Evolutionary conservation across 2,113 vertebrate genomes (phyloP).

Genomic region (Vanacampus margaritifer): DNA sequence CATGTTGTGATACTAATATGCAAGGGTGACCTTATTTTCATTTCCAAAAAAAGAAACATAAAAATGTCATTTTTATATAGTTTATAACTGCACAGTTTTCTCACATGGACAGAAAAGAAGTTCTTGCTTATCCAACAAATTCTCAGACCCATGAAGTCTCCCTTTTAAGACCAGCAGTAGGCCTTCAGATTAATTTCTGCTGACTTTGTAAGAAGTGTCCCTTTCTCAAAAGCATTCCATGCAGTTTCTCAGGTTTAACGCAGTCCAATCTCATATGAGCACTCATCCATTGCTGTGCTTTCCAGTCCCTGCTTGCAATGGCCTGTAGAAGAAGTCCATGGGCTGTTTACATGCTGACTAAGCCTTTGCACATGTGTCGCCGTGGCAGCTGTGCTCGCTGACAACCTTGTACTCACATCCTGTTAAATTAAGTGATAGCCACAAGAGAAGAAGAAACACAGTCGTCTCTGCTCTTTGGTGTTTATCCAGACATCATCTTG

Average conservation of each 20-base stretch:
- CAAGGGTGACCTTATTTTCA: background rate
- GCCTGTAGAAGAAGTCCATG: conserved; percentile 37
- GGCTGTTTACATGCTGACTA: conserved; percentile 66
- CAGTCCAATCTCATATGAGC: conserved; percentile 44
- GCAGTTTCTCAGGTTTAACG: conserved; percentile 54
- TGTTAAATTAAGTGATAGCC: conserved; percentile 57
- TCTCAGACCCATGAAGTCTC: conserved; percentile 51
- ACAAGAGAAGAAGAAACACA: conserved; percentile 40
- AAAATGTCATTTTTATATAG: background rate
- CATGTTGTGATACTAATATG: too few relatives aligned
- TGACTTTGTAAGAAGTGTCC: conserved; percentile 56
- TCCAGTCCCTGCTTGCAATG: conserved; percentile 30
- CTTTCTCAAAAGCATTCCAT: conserved; percentile 49
- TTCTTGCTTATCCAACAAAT: conserved; percentile 54
- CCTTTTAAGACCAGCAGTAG: conserved; percentile 55
- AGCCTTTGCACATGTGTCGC: conserved; percentile 38
- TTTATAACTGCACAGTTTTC: conserved; percentile 7
- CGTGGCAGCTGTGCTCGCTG: conserved; percentile 30
- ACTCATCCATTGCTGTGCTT: conserved; percentile 50
- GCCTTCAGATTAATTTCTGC: conserved; percentile 59
- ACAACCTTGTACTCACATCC: conserved; percentile 52
- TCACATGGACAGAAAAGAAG: conserved; percentile 20
- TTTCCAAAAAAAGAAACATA: background rate
- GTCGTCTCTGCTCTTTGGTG: conserved; percentile 46
- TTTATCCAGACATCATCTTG: conserved; percentile 46